A percentile compares a stretch with the other conserved stretches of the same genome.
These are phyloP conservation scores for Phenganax subtilis DNA, from an alignment of 92 coral and sea anemone genomes.

Conservation along the genomic window DNA sequence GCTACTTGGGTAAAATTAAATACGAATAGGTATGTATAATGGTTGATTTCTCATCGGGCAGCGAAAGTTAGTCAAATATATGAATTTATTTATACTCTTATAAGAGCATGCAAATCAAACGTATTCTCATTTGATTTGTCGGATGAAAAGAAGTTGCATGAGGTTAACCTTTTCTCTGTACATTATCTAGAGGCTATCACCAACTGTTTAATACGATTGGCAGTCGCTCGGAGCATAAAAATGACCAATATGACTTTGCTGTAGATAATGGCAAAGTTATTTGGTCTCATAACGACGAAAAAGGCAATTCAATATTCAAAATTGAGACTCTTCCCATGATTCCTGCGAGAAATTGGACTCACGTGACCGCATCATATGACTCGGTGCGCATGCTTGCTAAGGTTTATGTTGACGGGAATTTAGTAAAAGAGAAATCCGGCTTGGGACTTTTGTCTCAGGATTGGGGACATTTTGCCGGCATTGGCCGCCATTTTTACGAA, in stretches of 20 bases:
- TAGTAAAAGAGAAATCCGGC: conserved; percentile 76
- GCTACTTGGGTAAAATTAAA: conserved; percentile 76
- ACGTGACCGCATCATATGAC: conserved; percentile 75
- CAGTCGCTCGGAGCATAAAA: conserved; percentile 86
- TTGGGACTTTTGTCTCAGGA: conserved; percentile 92
- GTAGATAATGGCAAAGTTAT: conserved; percentile 85
- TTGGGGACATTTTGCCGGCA: conserved; percentile 99
- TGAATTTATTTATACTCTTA: not conserved
- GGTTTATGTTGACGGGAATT: conserved; percentile 70
- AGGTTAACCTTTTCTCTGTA: not conserved
- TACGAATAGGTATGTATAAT: conserved; percentile 70
- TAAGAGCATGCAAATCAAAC: no score
- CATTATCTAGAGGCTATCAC: conserved; percentile 68
- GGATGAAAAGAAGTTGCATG: not conserved
- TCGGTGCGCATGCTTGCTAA: conserved; percentile 74
- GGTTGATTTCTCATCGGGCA: not conserved
- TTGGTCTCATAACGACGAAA: conserved; percentile 96
- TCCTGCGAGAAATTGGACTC: conserved; percentile 92
- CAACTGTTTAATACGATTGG: conserved; percentile 95
- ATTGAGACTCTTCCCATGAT: conserved; percentile 78
- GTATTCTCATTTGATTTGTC: not conserved
- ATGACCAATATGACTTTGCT: conserved; percentile 88
- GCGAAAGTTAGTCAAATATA: not conserved
- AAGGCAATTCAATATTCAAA: conserved; percentile 75
- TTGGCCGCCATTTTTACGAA: conserved; percentile 86